phyloP scores from a whole-genome alignment of 2,888 invertebrate species.

The Galerucella pusilla region DNA sequence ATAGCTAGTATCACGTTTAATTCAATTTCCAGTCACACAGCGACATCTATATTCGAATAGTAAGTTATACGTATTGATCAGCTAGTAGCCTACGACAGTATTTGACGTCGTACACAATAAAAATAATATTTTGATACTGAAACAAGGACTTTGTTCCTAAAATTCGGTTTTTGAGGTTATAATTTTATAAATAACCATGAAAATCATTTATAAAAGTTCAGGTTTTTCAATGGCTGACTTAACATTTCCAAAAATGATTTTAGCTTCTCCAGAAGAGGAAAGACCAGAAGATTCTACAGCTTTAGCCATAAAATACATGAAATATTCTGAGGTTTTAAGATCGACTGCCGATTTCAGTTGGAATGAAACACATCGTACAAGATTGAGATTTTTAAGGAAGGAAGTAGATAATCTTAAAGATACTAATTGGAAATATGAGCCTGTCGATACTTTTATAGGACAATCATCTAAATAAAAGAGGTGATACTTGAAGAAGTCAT shows the following conservation, averaged over 20 bases:
- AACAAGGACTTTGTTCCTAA: not conserved
- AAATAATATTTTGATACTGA: not conserved
- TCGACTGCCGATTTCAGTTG: slow-evolving; percentile 55
- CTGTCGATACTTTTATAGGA: slow-evolving; percentile 75
- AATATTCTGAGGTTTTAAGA: slow-evolving; percentile 58
- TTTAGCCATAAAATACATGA: slow-evolving; percentile 52
- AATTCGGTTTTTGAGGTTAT: not conserved
- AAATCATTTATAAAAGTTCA: slow-evolving; percentile 12
- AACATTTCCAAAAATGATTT: slow-evolving; percentile 56
- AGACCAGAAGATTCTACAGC: slow-evolving; percentile 50
- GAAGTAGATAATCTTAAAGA: slow-evolving; percentile 82
- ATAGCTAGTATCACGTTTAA: no score
- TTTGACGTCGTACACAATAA: not conserved
- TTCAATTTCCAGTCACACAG: no score
- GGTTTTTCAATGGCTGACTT: slow-evolving; percentile 46
- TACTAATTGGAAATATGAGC: slow-evolving; percentile 84
- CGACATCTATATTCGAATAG: no score
- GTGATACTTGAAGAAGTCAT: no score
- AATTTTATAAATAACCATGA: not conserved
- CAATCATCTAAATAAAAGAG: slow-evolving; percentile 58
- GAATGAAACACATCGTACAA: slow-evolving; percentile 76
- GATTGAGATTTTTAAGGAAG: slow-evolving; percentile 77
- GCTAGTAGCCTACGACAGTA: no score
- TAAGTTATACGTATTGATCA: no score
- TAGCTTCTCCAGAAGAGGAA: slow-evolving; percentile 57